Conservation (phyloP, 2,797 vertebrate species). For the Myotis vivesi region DNA sequence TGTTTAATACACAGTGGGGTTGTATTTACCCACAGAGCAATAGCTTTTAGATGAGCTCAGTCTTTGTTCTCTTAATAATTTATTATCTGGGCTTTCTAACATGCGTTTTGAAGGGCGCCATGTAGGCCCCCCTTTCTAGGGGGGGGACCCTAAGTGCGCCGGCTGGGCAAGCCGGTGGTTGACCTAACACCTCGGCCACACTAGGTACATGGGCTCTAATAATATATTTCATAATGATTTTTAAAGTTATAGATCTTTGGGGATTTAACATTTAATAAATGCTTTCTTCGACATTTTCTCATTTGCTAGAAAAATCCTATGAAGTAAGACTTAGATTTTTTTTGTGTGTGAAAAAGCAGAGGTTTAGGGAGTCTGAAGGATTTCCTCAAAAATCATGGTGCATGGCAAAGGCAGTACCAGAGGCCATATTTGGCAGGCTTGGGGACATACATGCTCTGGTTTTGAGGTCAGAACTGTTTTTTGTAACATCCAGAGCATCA, state of each 20-base stretch:
- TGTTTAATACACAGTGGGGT: constrained; percentile 81
- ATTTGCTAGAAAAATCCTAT: neutral
- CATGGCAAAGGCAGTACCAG: neutral
- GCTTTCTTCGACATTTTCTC: neutral
- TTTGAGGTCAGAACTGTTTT: neutral
- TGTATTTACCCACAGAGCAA: constrained; percentile 80
- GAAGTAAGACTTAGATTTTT: neutral
- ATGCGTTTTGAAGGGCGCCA: constrained; percentile 18
- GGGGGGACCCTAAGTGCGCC: neutral
- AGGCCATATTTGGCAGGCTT: rapidly evolving
- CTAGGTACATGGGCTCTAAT: neutral
- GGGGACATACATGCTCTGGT: neutral
- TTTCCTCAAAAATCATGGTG: neutral
- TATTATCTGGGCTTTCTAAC: constrained; percentile 55
- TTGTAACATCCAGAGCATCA: neutral
- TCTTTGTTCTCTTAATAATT: constrained; percentile 79
- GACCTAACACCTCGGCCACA: neutral
- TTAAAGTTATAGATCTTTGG: neutral
- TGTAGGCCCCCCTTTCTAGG: neutral
- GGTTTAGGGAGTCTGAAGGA: neutral
- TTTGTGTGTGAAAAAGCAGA: neutral
- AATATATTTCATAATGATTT: neutral
- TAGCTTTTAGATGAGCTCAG: constrained; percentile 72
- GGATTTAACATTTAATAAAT: neutral
- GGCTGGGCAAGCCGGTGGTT: neutral